Evolutionary conservation across 2,113 vertebrate genomes (phyloP).

Genomic region (Galeopterus variegatus): DNA sequence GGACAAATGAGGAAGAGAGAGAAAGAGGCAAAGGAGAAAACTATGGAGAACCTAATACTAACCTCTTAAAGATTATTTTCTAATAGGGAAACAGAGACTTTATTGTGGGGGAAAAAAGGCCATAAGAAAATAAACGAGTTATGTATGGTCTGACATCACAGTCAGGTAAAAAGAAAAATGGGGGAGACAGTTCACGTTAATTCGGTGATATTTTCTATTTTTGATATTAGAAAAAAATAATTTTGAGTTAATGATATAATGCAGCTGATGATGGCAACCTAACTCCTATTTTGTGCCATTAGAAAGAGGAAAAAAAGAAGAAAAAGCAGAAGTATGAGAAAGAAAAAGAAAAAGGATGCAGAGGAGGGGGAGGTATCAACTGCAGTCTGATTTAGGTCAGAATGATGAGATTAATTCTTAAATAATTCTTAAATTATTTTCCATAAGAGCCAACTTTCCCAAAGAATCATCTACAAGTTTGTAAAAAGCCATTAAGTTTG

Average conservation of each 20-base stretch:
- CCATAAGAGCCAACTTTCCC: neutral
- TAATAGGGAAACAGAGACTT: neutral
- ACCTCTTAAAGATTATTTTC: neutral
- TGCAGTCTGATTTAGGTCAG: too few species aligned
- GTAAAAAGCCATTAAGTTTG: rapidly evolving
- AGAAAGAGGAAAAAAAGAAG: neutral
- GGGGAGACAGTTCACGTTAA: rapidly evolving
- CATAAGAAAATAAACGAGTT: neutral
- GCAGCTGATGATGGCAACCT: rapidly evolving
- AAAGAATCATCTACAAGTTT: too few species aligned
- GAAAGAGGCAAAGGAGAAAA: neutral
- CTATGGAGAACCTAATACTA: neutral
- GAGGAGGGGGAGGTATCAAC: rapidly evolving
- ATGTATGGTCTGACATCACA: rapidly evolving
- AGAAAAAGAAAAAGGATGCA: rapidly evolving
- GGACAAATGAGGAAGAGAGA: neutral
- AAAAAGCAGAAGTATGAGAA: rapidly evolving
- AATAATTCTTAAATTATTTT: neutral
- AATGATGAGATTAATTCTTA: rapidly evolving
- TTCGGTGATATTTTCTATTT: neutral
- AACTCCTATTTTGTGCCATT: neutral
- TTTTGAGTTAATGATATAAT: neutral
- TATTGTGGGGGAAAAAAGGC: neutral
- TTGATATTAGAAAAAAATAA: neutral
- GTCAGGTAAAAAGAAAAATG: neutral